Percentiles rank a stretch among this genome's conserved stretches.
These are phyloP conservation scores for Mesoligia furuncula DNA, from an alignment of 2,888 invertebrate genomes.

Conservation along the genomic window DNA sequence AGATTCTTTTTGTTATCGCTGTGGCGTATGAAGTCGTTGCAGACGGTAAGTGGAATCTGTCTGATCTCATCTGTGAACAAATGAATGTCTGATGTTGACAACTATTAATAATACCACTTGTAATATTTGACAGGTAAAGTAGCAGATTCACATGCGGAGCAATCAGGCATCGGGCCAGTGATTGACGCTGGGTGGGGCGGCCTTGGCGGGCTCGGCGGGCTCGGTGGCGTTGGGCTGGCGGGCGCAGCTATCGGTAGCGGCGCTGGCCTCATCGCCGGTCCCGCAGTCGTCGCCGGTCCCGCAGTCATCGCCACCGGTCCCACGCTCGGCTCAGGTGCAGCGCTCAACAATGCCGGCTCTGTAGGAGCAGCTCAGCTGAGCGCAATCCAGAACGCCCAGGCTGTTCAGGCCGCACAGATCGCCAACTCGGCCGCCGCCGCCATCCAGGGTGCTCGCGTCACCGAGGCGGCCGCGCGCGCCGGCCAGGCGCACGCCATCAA, in stretches of 20 bases:
- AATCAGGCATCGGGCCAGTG: conserved; percentile 71
- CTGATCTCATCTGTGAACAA: neutral
- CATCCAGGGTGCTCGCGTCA: conserved; percentile 85
- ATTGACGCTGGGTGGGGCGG: conserved; percentile 65
- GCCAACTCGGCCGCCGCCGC: conserved; percentile 86
- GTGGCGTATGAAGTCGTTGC: conserved; percentile 84
- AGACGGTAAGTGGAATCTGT: conserved; percentile 76
- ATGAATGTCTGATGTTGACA: neutral
- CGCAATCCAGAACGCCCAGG: conserved; percentile 87
- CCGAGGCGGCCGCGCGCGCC: conserved; percentile 85
- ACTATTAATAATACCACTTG: neutral
- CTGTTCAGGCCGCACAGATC: conserved; percentile 84
- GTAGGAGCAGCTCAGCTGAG: conserved; percentile 86
- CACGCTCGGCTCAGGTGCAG: conserved; percentile 75
- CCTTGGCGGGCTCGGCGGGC: conserved; percentile 54
- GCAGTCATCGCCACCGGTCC: conserved; percentile 64
- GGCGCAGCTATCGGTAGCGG: conserved; percentile 58
- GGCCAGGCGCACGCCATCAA: conserved; percentile 84
- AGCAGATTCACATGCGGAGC: conserved; percentile 77
- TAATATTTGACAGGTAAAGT: conserved; percentile 61
- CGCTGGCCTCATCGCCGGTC: conserved; percentile 63
- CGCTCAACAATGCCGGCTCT: conserved; percentile 84
- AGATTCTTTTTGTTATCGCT: conserved; percentile 88
- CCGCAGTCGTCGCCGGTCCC: conserved; percentile 65
- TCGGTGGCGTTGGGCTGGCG: conserved; percentile 47